Evolutionary conservation across 2,797 vertebrate species (phyloP), one percentile per base, ranked within the genome.

Genomic region (Parotocinclus haroldoi): DNA sequence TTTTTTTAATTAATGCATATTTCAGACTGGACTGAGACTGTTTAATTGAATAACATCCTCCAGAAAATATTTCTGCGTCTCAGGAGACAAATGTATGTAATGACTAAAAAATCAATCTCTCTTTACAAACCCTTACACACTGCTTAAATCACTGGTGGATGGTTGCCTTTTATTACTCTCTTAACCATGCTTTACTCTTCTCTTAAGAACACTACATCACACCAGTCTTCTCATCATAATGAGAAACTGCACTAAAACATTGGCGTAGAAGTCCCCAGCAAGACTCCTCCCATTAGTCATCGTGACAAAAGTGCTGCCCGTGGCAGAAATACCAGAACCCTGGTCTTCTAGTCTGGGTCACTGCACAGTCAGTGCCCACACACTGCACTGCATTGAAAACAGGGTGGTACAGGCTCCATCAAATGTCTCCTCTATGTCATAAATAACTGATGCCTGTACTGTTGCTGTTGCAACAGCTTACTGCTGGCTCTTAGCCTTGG

Each of bases 371-470:
- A 52, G 56, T 77, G 78, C 80, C 69, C 63, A 60, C 13, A 10
- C 44, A 63, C 58, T 44, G 80, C 83, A 80, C 84, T 80, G 80
- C 85, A 80, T 75, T 73, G 76, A n/a, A 83, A 75, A 81, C 80
- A 71, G 82, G 82, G 63, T 80, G 71, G 71, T 56, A 75, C 74
- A 68, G 73, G 18, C 45, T 76, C 74, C 79, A 73, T 81, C 81
- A 68, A 79, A 76, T 80, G 81, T 73, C 76, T 76, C 77, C 74
- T 77, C 81, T 80, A 78, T 84, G 78, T 72, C 78, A 79, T 77
- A 74, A 68, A 75, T 76, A 80, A 12, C 60, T 54, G 19, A 49
- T 49, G 46, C 44, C 13, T 9, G 9, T 45, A 13, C 44, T 45
- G 13, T 81, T 81, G 84, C 83, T 80, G 81, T 82, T 84, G 80